These are phyloP conservation scores for human DNA, from an alignment of 2,113 vertebrate genomes.

Conservation along the genomic window DNA sequence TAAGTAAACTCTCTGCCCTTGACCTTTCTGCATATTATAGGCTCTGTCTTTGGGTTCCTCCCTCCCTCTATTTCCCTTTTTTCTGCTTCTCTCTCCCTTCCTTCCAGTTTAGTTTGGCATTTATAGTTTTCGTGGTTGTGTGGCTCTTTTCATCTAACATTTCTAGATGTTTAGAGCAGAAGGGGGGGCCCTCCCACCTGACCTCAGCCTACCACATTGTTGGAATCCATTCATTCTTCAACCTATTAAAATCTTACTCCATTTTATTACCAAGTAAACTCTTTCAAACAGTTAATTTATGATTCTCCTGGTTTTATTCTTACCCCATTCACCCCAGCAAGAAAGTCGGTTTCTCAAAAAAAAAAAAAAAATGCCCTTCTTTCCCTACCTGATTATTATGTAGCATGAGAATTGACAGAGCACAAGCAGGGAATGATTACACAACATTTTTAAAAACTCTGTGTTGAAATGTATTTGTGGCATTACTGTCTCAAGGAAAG, in stretches of 20 bases:
- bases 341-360: neutral
- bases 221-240: neutral
- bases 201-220: neutral
- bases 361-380: neutral
- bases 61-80: neutral
- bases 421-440: neutral
- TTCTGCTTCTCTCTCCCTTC: neutral
- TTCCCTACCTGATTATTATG: neutral
- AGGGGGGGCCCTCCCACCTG: neutral
- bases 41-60: neutral
- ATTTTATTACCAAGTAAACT: neutral
- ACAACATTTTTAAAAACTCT: neutral
- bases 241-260: neutral
- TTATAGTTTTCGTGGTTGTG: neutral
- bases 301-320: neutral
- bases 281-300: neutral
- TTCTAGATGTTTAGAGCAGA: neutral
- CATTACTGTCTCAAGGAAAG: constrained; percentile 27
- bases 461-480: neutral
- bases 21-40: neutral
- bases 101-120: neutral
- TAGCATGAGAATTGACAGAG: neutral
- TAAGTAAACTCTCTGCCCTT: neutral
- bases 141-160: neutral
- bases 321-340: neutral